Base-by-base conservation (phyloP, 2,113 vertebrate species). In the Menidia beryllina region DNA sequence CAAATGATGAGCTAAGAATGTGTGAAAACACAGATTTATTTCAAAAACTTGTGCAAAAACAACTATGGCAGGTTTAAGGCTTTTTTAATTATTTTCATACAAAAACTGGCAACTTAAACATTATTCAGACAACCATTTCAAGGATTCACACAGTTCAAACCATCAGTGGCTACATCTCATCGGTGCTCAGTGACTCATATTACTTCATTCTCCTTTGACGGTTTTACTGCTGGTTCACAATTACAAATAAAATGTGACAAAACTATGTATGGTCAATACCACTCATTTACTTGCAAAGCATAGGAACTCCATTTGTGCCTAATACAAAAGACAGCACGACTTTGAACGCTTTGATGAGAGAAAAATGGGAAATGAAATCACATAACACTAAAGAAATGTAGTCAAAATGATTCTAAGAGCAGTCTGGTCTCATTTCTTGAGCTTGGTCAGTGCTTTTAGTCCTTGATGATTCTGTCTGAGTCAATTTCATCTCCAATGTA, bases 21-120 rank as follows among this genome's bases (percentile, higher is more conserved):
- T 85, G 66, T 85, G 86, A 79, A 89, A 91, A 89, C 39, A 45
- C 75, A 60, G 24, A 63, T 92, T 92, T 91, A 91, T 91, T 93
- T 84, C 62, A 72, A 51, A 53, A 79, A 45, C 76, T 77, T 30
- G 74, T 91, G 91, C 65, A 90, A 91, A 93, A 90, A 85, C 54
- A 76, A 75, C 51, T 38, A 39, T 49, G 63, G 50, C 66, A 69
- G 2, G 20, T 81, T 84, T 0, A 48, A 72, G 61, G 60, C 47
- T 56, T 75, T 82, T 43, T 75, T 12, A 23, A 20, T 4, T 4
- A 47, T 47, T 65, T 72, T 49, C 39, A 71, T 77, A 82, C 63
- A 83, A 85, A 89, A 79, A 77, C 1, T 0, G 14, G 62, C 8
- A 70, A 66, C 13, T 41, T 54, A 21, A 59, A 62, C 43, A 49